Conservation (phyloP, 2,797 vertebrate genomes). For the Prionace glauca region DNA sequence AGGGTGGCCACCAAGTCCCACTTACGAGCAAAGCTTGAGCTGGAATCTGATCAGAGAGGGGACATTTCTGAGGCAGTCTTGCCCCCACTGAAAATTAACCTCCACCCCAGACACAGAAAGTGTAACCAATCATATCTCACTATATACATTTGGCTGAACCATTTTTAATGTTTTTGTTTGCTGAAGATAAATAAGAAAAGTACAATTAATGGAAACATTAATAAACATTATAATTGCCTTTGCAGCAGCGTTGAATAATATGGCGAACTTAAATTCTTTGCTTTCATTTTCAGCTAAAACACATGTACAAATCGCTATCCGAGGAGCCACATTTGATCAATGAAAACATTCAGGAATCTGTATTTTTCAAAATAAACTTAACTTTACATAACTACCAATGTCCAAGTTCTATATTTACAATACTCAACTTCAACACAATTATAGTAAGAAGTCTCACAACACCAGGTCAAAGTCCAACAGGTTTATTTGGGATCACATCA, state of each 20-base stretch:
- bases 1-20: neutral
- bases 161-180: neutral
- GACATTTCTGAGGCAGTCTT: neutral
- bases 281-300: slow-evolving; percentile 27
- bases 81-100: neutral
- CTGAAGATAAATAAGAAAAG: neutral
- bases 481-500: too few relatives aligned
- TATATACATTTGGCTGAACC: neutral
- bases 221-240: too few relatives aligned
- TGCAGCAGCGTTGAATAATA: neutral
- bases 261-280: neutral
- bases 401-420: neutral
- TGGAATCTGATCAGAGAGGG: neutral
- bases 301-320: neutral
- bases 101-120: neutral
- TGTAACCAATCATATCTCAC: neutral
- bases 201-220: neutral
- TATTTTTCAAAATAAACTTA: slow-evolving; percentile 29
- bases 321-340: neutral
- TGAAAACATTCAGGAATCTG: neutral
- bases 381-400: neutral
- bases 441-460: too few relatives aligned
- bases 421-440: neutral
- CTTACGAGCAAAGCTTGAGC: neutral
- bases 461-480: too few relatives aligned